These are phyloP conservation scores for Pygmarrhopalites habei DNA, from an alignment of 1,140 invertebrate species.

Conservation along the genomic window DNA sequence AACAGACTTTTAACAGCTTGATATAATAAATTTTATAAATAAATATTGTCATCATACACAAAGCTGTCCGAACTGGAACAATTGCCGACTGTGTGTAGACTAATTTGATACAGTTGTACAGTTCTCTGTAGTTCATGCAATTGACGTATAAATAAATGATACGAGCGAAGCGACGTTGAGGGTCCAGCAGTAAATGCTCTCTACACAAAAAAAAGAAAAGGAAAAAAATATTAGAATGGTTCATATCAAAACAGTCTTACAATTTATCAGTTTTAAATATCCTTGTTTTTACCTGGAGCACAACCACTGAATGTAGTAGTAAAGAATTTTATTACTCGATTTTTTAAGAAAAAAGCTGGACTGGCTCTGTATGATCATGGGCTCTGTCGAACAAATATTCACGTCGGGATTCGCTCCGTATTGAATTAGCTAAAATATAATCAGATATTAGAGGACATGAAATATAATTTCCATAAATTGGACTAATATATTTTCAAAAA, in stretches of 20 bases:
- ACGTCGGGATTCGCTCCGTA: conserved; percentile 60
- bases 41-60: no score
- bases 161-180: conserved; percentile 54
- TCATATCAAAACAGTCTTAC: no score
- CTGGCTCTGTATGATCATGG: conserved; percentile 47
- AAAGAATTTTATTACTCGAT: conserved; percentile 53
- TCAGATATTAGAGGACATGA: conserved; percentile 22
- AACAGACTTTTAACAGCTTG: no score
- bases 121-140: conserved; percentile 57
- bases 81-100: conserved; percentile 51
- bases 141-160: conserved; percentile 60
- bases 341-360: conserved; percentile 56
- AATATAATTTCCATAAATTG: conserved; percentile 36
- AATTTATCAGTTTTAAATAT: no score
- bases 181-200: conserved; percentile 56
- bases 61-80: conserved; percentile 55
- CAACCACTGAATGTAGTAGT: conserved; percentile 61
- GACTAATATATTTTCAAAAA: conserved; percentile 48
- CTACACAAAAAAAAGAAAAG: no score
- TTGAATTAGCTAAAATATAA: no score
- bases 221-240: no score
- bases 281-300: no score
- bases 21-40: no score
- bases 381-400: conserved; percentile 39
- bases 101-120: conserved; percentile 53